phyloP scores from a whole-genome alignment of 1,140 invertebrate genomes.

The Chironomus striatipennis region DNA sequence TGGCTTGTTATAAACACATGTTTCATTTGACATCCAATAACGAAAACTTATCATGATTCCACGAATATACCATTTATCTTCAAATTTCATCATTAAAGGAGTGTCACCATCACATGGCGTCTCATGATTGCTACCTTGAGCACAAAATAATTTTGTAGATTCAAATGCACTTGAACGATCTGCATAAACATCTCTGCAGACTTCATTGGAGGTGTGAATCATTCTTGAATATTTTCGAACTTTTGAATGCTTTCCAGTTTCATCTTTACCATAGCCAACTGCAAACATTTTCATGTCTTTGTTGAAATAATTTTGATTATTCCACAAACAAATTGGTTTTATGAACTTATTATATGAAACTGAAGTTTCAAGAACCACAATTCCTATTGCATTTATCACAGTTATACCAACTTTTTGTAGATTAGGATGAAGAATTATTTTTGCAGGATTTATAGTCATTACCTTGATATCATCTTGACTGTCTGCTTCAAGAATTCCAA shows the following conservation, averaged over 20 bases:
- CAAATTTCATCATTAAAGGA: background rate
- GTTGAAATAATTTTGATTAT: background rate
- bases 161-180: background rate
- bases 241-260: background rate
- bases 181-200: background rate
- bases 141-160: background rate
- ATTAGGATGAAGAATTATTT: background rate
- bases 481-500: background rate
- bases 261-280: background rate
- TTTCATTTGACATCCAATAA: background rate
- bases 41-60: background rate
- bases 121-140: background rate
- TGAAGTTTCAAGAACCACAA: background rate
- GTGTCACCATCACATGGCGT: background rate
- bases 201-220: background rate
- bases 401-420: background rate
- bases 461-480: background rate
- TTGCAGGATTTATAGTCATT: background rate
- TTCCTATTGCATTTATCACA: background rate
- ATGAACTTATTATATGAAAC: background rate
- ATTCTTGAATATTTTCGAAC: background rate
- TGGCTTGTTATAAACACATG: slow-evolving; percentile 1
- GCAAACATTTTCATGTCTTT: background rate
- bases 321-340: background rate
- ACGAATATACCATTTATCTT: slow-evolving; percentile 8